phyloP scores from a whole-genome alignment of 2,113 vertebrate species.

The Crotalus helleri region DNA sequence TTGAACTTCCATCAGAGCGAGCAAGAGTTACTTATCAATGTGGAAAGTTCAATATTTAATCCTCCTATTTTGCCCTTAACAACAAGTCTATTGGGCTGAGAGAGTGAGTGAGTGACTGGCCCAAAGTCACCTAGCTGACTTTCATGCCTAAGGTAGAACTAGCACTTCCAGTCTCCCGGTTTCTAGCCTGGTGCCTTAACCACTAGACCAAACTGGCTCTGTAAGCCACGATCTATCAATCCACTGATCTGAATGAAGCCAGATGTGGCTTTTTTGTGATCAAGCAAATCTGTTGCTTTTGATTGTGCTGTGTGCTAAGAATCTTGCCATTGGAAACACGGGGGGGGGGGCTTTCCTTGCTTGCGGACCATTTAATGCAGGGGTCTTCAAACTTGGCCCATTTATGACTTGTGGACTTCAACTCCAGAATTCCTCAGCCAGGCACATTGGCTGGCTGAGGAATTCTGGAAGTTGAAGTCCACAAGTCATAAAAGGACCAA shows the following conservation, averaged over 20 bases:
- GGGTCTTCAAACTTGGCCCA: too few relatives aligned
- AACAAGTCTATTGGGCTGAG: not conserved
- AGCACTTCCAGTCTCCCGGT: not conserved
- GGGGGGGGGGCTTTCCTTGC: not conserved
- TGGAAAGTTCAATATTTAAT: not conserved
- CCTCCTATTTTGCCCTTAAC: not conserved
- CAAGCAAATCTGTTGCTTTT: not conserved
- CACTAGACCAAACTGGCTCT: not conserved
- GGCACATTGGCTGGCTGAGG: too few relatives aligned
- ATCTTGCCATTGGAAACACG: not conserved
- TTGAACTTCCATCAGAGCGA: not conserved
- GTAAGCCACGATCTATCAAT: not conserved
- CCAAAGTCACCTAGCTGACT: not conserved
- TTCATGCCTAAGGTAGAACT: not conserved
- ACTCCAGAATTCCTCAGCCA: too few relatives aligned
- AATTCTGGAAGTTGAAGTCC: too few relatives aligned
- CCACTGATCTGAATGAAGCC: not conserved
- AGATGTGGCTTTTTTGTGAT: not conserved
- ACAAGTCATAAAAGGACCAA: too few relatives aligned
- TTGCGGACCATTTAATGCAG: not conserved
- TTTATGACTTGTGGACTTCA: too few relatives aligned
- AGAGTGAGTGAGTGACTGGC: not conserved
- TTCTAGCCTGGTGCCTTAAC: not conserved
- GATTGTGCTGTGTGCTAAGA: not conserved
- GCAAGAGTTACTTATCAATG: not conserved